A percentile compares a stretch with the other conserved stretches of the same genome.
Conservation (phyloP, 2,888 invertebrate species). For the Allygus modestus region DNA sequence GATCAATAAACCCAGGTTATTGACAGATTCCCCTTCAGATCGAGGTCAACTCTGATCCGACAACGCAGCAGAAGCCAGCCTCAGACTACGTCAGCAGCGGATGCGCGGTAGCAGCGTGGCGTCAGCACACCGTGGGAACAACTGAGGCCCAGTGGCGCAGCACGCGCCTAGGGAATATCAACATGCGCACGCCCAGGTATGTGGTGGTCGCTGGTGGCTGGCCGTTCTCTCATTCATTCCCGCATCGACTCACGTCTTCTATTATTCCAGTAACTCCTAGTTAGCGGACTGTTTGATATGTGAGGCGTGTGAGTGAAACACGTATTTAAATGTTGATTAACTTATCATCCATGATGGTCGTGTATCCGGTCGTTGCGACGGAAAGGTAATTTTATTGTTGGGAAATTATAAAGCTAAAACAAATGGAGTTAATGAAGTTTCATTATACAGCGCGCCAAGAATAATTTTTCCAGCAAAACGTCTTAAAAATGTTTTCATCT, state of each 20-base stretch:
- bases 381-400: background rate
- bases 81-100: background rate
- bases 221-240: background rate
- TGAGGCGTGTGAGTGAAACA: background rate
- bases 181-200: background rate
- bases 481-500: too few relatives aligned
- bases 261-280: constrained; percentile 1
- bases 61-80: too few relatives aligned
- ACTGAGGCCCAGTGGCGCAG: background rate
- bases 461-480: too few relatives aligned
- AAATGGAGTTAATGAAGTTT: too few relatives aligned
- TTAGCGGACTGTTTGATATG: background rate
- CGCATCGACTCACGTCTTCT: constrained; percentile 5
- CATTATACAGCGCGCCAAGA: too few relatives aligned
- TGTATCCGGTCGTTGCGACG: background rate
- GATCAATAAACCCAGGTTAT: too few relatives aligned
- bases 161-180: constrained; percentile 8
- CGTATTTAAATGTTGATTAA: background rate
- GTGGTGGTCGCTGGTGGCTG: background rate
- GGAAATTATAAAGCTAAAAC: too few relatives aligned
- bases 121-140: background rate
- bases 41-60: too few relatives aligned
- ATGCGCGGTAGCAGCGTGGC: background rate
- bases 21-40: too few relatives aligned
- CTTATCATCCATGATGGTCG: background rate